Evolutionary conservation across 2,797 vertebrate genomes (phyloP).

Genomic region (Sylvilagus floridanus): DNA sequence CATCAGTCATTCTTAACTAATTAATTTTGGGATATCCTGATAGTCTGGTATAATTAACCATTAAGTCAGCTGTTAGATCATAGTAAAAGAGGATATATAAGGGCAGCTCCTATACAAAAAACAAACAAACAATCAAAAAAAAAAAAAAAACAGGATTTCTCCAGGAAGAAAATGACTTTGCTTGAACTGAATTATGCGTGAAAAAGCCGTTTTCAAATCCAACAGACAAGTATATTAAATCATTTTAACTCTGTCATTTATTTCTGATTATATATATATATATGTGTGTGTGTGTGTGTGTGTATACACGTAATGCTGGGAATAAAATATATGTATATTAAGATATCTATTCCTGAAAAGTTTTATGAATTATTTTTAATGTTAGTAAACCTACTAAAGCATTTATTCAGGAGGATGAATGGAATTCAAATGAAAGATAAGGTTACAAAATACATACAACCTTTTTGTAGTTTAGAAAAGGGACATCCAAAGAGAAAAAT

Average conservation of each 20-base stretch:
- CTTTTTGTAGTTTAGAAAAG: conserved; percentile 36
- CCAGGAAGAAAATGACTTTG: not conserved
- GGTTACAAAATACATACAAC: not conserved
- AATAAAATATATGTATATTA: not conserved
- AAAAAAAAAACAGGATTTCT: not conserved
- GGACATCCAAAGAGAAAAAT: not conserved
- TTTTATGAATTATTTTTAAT: conserved; percentile 28
- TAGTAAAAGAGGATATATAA: not conserved
- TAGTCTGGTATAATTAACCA: not conserved
- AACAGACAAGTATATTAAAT: not conserved
- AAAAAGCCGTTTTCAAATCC: not conserved
- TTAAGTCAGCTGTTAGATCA: not conserved
- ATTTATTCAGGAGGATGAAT: not conserved
- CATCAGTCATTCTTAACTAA: not conserved
- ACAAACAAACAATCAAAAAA: not conserved
- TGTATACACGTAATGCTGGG: too few species aligned
- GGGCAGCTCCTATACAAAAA: not conserved
- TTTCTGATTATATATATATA: not conserved
- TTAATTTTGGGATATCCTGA: not conserved
- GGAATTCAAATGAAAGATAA: conserved; percentile 23
- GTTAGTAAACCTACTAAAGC: not conserved
- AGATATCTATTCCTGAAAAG: not conserved
- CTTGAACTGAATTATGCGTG: conserved; percentile 9
- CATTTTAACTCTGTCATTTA: not conserved
- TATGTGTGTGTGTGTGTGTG: not conserved